Base-by-base conservation (phyloP, 23 tunicate genomes). In the Botrylloides violaceus region DNA sequence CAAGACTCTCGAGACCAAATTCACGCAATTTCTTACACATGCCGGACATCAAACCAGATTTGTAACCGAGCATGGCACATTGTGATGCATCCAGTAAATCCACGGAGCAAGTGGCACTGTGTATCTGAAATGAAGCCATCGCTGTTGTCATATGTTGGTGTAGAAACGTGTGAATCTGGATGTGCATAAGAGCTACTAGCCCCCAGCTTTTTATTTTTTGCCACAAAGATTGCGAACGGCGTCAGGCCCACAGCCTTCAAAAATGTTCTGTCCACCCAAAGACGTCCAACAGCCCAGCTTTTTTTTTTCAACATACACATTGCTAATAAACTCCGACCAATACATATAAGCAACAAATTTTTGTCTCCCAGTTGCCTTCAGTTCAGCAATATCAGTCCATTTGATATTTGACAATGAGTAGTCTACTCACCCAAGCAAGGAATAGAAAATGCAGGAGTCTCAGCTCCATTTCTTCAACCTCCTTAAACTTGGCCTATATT, bases 31-130 rank as follows among this genome's bases (percentile, higher is more conserved):
- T 56, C 18, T 48, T 32, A 70, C 95, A 87, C 25, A 84, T 74
- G 18, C 95, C 77, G 49, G 85, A 87, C 95, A 87, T 87, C 21
- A 87, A 34, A 0, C 76, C 80, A 2, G 86, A 76, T 0, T 71
- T 59, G 49, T 75, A 87, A 22, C 95, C 95, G 22, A 76, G 50
- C 30, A 57, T 63, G 15, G 82, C 56, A 36, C 95, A 87, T 48
- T 80, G 74, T 4, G 59, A 26, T 21, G 74, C 74, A 5, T 38
- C 1, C 2, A 31, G 37, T 4, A 26, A 56, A 19, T 63, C 70
- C 19, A 68, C 74, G 9, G 29, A 6, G 57, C 74, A 68, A 20
- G 74, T 19, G 36, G 32, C 74, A 28, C 57, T 68, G 29, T 68
- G 74, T 53, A 68, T 56, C 74, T 68, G 9, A 9, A 58, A 58